Conservation (phyloP, 1,140 invertebrate species). For the Chymomyza costata region DNA sequence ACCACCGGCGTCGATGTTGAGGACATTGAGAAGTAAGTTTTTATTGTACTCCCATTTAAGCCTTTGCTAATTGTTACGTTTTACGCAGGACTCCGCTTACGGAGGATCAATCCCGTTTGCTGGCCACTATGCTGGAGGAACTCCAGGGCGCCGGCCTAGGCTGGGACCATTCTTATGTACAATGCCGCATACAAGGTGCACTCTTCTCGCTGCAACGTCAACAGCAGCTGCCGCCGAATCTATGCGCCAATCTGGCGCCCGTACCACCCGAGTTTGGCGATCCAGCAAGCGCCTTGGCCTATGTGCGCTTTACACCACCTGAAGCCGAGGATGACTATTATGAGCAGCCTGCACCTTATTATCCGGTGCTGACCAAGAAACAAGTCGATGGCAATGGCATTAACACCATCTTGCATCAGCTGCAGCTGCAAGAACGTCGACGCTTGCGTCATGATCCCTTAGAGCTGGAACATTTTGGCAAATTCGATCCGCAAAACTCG, state of each 20-base stretch:
- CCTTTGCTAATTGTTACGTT: not conserved
- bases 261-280: slow-evolving; percentile 77
- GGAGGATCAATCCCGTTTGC: slow-evolving; percentile 67
- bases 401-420: slow-evolving; percentile 44
- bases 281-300: slow-evolving; percentile 81
- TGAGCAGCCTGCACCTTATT: slow-evolving; percentile 77
- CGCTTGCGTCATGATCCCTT: slow-evolving; percentile 59
- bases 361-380: slow-evolving; percentile 72
- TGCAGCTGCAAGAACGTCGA: slow-evolving; percentile 56
- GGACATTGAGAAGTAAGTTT: slow-evolving; percentile 79
- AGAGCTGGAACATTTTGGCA: slow-evolving; percentile 61
- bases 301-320: slow-evolving; percentile 87
- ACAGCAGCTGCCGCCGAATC: slow-evolving; percentile 66
- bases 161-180: slow-evolving; percentile 74
- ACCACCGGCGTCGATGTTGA: slow-evolving; percentile 78
- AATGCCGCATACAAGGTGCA: slow-evolving; percentile 72
- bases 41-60: not conserved
- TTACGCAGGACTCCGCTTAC: slow-evolving; percentile 57
- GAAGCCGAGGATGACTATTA: slow-evolving; percentile 70
- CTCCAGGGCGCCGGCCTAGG: slow-evolving; percentile 73
- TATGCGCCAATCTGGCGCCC: slow-evolving; percentile 64
- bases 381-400: slow-evolving; percentile 20
- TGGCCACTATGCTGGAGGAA: slow-evolving; percentile 74
- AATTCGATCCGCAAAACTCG: slow-evolving; percentile 39
- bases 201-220: slow-evolving; percentile 60